Evolutionary conservation across 2,888 invertebrate species (phyloP).

Genomic region (Caenorhabditis sp.): DNA sequence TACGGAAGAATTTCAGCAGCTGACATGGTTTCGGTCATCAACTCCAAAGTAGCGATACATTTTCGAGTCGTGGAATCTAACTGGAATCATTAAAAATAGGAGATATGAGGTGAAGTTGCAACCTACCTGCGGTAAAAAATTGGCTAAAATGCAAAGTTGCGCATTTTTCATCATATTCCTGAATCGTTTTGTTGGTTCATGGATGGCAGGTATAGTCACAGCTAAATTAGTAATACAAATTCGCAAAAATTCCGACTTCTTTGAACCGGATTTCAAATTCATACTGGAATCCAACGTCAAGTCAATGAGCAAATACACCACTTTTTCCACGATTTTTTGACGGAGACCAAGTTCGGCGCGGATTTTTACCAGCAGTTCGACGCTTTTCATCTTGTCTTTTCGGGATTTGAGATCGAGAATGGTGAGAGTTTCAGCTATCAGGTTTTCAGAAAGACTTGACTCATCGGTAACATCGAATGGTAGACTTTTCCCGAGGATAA

Average conservation of each 20-base stretch:
- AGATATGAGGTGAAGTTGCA: no score
- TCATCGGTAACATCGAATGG: neutral
- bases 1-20: conserved; percentile 4
- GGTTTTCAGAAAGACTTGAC: neutral
- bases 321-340: conserved; percentile 12
- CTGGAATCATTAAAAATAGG: conserved; percentile 8
- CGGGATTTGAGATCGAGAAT: conserved; percentile 6
- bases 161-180: conserved; percentile 26
- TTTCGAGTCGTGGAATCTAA: conserved; percentile 12
- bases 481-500: neutral
- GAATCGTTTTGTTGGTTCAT: conserved; percentile 8
- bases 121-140: conserved; percentile 42
- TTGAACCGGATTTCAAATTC: conserved; percentile 9
- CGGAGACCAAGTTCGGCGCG: conserved; percentile 22
- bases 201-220: conserved; percentile 27
- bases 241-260: conserved; percentile 27
- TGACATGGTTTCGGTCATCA: neutral
- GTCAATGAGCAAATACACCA: conserved; percentile 9
- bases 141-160: conserved; percentile 36
- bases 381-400: conserved; percentile 10
- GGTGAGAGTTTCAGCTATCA: conserved; percentile 3
- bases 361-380: neutral
- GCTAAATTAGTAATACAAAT: conserved; percentile 27
- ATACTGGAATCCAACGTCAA: conserved; percentile 10
- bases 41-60: conserved; percentile 8